Evolutionary conservation across 1,140 invertebrate genomes (phyloP), one percentile per base, ranked within the genome.

Genomic region (Drosophila jambulina): DNA sequence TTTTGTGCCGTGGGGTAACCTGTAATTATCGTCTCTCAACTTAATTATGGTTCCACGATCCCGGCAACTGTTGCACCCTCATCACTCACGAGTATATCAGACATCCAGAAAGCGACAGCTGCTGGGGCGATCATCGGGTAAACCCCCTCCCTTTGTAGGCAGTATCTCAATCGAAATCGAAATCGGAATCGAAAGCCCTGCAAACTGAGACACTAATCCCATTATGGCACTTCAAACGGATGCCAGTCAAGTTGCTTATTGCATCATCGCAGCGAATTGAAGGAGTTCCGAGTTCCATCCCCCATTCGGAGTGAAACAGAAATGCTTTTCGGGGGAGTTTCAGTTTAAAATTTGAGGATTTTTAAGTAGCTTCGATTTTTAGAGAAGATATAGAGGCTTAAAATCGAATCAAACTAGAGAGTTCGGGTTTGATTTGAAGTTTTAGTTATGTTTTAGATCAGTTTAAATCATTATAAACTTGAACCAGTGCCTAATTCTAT

Each of bases 181-280:
- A 67, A 68, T 43, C 45, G 32, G 36, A 62, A 75, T 57, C 60
- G 49, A 72, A 46, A 57, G 34, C 62, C 45, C 38, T 9, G 15
- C 45, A 49, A 57, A 70, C 43, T 32, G 56, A 60, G 67, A 49
- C 75, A 56, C 68, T 80, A 87, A 88, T 87, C 84, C 75, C 53
- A 88, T 87, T 88, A 80, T 80, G 71, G 68, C 82, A 85, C 78
- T 86, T 86, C 82, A 85, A 85, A 78, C 74, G 78, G 60, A 57
- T 85, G 81, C 63, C 48, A 75, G 63, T 48, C 70, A 54, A 56
- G 57, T 32, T 45, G 21, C 42, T 58, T 56, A 59, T 74, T 75
- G 70, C 63, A 60, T 65, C 56, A 81, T 71, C 65, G 53, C 32
- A 54, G 42, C 36, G 42, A 32, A 12, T 29, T 34, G 13, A 64